A percentile compares a stretch with the other conserved stretches of the same genome.
Evolutionary conservation across 2,113 vertebrate genomes (phyloP).

Genomic region (Connochaetes taurinus): DNA sequence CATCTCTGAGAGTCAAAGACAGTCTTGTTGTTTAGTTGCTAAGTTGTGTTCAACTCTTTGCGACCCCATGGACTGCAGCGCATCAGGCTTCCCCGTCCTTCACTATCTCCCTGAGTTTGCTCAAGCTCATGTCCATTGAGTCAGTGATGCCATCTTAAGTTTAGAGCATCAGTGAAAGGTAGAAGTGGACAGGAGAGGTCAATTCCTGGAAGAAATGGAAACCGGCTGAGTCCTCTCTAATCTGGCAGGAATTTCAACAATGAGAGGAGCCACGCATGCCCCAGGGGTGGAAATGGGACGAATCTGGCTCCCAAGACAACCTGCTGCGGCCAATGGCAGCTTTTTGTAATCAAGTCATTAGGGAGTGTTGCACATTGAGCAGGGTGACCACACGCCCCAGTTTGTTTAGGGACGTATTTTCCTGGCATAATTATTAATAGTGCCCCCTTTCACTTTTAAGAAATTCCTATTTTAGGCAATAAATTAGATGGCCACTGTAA

Average conservation of each 20-base stretch:
- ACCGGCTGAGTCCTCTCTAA: not conserved
- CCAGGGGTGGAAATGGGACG: not conserved
- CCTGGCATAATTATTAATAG: not conserved
- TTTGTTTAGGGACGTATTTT: not conserved
- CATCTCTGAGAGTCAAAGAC: not conserved
- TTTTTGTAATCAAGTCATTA: not conserved
- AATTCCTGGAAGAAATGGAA: not conserved
- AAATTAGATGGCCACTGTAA: not conserved
- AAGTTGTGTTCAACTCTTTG: not conserved
- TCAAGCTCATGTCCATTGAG: not conserved
- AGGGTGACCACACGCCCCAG: not conserved
- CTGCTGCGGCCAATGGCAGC: not conserved
- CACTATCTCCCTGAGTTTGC: not conserved
- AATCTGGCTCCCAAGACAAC: not conserved
- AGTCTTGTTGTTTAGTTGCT: not conserved
- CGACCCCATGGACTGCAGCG: not conserved
- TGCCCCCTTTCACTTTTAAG: not conserved
- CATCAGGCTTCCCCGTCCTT: not conserved
- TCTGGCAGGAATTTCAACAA: not conserved
- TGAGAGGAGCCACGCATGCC: not conserved
- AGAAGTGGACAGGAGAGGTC: not conserved
- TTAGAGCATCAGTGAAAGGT: not conserved
- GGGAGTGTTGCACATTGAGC: not conserved
- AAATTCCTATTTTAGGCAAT: constrained; percentile 6
- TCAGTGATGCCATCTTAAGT: not conserved